A percentile compares a stretch with the other conserved stretches of the same genome.
Conservation (phyloP, 1,140 invertebrate species). For the Plectrocnemia conspersa region DNA sequence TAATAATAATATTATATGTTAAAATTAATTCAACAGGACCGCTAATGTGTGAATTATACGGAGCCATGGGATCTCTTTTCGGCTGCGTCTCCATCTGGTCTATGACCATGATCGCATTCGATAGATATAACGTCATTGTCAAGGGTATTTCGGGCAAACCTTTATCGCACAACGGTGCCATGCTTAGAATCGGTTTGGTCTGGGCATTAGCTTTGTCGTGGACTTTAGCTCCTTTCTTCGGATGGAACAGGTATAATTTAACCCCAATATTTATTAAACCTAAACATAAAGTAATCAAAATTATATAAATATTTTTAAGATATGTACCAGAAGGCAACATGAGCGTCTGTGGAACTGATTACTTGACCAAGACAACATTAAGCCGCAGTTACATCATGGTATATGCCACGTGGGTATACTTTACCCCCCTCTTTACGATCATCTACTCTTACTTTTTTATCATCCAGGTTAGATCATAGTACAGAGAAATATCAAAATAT, state of each 20-base stretch:
- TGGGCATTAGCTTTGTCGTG: slow-evolving; percentile 65
- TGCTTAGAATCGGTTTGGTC: slow-evolving; percentile 62
- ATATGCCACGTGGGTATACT: slow-evolving; percentile 69
- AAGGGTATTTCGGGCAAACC: slow-evolving; percentile 69
- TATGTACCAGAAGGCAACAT: slow-evolving; percentile 86
- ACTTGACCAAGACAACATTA: slow-evolving; percentile 62
- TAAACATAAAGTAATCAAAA: not conserved
- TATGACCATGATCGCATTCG: slow-evolving; percentile 76
- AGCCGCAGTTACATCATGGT: slow-evolving; percentile 65
- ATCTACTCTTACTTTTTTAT: slow-evolving; percentile 77
- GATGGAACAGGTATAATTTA: slow-evolving; percentile 57
- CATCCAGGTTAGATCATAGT: slow-evolving; percentile 52
- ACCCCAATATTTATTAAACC: not conserved
- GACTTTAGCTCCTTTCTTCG: slow-evolving; percentile 70
- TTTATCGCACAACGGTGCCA: slow-evolving; percentile 63
- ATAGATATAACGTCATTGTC: slow-evolving; percentile 82
- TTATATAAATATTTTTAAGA: slow-evolving; percentile 42
- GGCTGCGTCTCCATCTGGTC: slow-evolving; percentile 79
- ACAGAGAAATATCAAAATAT: not conserved
- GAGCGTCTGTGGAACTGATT: slow-evolving; percentile 82
- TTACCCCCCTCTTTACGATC: slow-evolving; percentile 65
- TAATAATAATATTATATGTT: slow-evolving; percentile 2
- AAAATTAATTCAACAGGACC: slow-evolving; percentile 48
- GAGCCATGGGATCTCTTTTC: slow-evolving; percentile 71
- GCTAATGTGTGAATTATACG: slow-evolving; percentile 73